Evolutionary conservation across 2,797 vertebrate species (phyloP), one percentile per base, ranked within the genome.

Genomic region (Mionectes olivaceus): DNA sequence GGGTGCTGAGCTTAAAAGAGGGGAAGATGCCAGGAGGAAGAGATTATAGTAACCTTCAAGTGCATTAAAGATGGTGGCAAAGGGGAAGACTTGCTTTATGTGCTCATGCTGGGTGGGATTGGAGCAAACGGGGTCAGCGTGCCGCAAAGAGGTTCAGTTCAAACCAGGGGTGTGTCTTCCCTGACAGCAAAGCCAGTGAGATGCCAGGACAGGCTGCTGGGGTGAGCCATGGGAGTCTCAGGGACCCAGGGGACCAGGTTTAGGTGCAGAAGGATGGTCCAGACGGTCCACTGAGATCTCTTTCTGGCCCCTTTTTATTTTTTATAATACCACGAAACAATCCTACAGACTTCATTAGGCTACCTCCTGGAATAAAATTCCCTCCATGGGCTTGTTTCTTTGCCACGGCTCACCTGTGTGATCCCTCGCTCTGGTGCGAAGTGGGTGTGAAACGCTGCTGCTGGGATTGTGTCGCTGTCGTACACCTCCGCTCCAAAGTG

Each of bases 401-500:
- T 57, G 64, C 33, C 41, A 2, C 30, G 56, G 73, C 73, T 88
- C 86, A 94, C 96, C 92, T 92, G 83, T 8, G 69, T 5, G 65
- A 57, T 17, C 79, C 85, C 25, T 68, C 1, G 1, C 82, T 87
- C 46, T 6, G 1, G 85, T 14, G 76, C 1, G 1, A 90, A 82
- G 83, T 56, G 92, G 86, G 78, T 94, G 94, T 92, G 95, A 93
- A 94, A 87, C 4, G 8, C 83, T 32, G 86, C 53, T 2, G 25
- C 84, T 84, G 10, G 13, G 86, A 76, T 67, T 67, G 63, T 60
- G 90, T 52, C 3, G 44, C 81, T 96, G 90, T 65, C 56, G 0
- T 8, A 94, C 89, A 90, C 70, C 83, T 95, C 74, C 9, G n/a
- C 94, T 92, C 89, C 89, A 68, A 79, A 83, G 92, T 35, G 83